Base-by-base conservation (phyloP, 2,888 invertebrate species). In the Mycalesis mineus region DNA sequence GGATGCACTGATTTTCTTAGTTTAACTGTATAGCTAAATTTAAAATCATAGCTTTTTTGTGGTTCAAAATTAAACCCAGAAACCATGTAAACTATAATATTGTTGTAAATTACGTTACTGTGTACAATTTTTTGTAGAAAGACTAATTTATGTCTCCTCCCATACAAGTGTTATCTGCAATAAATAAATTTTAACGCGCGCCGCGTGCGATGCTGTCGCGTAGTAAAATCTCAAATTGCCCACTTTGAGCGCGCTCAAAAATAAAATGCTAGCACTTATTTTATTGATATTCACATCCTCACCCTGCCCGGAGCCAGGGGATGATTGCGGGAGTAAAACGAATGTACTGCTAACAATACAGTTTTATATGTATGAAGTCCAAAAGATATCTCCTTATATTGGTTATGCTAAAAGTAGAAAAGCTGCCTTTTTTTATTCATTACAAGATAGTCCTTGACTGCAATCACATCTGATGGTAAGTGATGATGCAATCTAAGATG, bases 131-230 rank as follows among this genome's bases (percentile, higher is more conserved):
- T 37, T 37, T n/a, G 31, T 22, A 49, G 9, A 37, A 37, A n/a
- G 22, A 22, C 50, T 50, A 50, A 50, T 29, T 50, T 50, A 50
- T 40, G 28, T 39, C 28, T 11, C 8, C 50, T 13, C 40, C 13
- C 49, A 22, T 13, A 49, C 49, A 49, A 49, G 37, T 49, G 49
- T 50, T 50, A 50, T 50, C 50, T 39, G 50, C 39, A 9, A 50
- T 50, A 39, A 50, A 50, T 50, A 50, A 39, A 39, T 13, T 50
- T 28, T 40, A 28, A 39, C 13, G 50, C 40, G 50, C 29, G 40
- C 50, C 39, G 28, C 50, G 49, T 22, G 28, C 49, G 37, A 39
- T 22, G 17, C 22, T 37, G 11, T 28, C 15, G 39, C 13, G 39
- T 50, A 22, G 39, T 50, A 50, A 50, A 50, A 50, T 50, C 14